Evolutionary conservation across 2,888 invertebrate species (phyloP), one percentile per base, ranked within the genome.

Genomic region (Tetragonula carbonaria): DNA sequence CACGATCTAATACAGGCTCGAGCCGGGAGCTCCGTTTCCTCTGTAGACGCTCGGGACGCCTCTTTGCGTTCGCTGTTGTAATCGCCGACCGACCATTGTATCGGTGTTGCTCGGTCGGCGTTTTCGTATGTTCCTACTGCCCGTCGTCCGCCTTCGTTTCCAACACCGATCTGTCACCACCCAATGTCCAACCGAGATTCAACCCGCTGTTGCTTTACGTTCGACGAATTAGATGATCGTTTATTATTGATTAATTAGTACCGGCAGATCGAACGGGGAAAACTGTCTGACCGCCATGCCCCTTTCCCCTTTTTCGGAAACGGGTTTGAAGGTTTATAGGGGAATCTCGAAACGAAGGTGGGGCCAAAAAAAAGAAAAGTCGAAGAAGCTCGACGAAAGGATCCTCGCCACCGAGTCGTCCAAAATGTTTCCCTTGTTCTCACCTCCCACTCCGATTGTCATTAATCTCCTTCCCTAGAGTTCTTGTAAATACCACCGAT

Each of bases 101-200:
- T 68, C 66, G 28, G 76, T 80, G 78, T 75, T 67, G 74, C 67
- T 70, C 63, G 78, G 74, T 82, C 85, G 77, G 78, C 74, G 84
- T 81, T 86, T 85, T 85, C 78, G 85, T 89, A 89, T 89, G 89
- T 89, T 89, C 89, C 89, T 89, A 89, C 78, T 87, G 86, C 77
- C 77, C 74, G 86, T 89, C 65, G 86, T 81, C 87, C 76, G 80
- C 76, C 87, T 87, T 88, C 84, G 86, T 80, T 86, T 88, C 80
- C 68, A 80, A 18, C 33, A 50, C 33, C 71, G 59, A 76, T 71
- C 68, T 45, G 23, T 65, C 38, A 2, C 28, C 6, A 6, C 8
- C 28, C 6, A 6, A n/a, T 6, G 73, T 51, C 73, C 78, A 45
- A 6, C 23, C 57, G 68, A 50, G 67, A 28, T 68, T 57, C 66